A percentile compares a stretch with the other conserved stretches of the same genome.
These are phyloP conservation scores for Oxycera nigricornis DNA, from an alignment of 2,888 invertebrate genomes.

Conservation along the genomic window DNA sequence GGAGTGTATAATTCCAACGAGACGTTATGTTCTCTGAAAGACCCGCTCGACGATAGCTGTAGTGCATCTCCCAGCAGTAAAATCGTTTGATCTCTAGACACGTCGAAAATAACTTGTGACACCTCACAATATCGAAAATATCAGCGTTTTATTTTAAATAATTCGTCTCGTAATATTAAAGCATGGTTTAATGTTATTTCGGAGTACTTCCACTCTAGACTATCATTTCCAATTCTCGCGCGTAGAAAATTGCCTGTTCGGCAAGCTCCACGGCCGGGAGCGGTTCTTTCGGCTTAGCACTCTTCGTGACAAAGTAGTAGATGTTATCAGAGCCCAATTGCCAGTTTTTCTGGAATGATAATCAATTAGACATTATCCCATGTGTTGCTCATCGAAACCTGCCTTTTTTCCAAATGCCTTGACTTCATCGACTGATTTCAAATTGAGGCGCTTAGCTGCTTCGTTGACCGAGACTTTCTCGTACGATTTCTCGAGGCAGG, in stretches of 20 bases:
- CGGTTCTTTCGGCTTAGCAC: conserved; percentile 76
- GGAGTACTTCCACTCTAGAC: conserved; percentile 68
- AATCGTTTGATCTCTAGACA: not conserved
- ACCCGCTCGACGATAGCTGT: not conserved
- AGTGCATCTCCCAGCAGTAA: not conserved
- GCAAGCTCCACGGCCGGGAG: conserved; percentile 92
- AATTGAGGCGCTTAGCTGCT: conserved; percentile 87
- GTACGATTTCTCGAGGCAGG: conserved; percentile 96
- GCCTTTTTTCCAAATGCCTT: conserved; percentile 82
- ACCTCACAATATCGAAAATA: not conserved
- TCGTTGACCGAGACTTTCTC: conserved; percentile 86
- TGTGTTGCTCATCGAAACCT: conserved; percentile 48
- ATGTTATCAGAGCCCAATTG: conserved; percentile 76
- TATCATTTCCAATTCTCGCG: conserved; percentile 98
- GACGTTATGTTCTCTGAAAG: conserved; percentile 46
- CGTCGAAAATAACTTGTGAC: not conserved
- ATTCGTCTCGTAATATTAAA: not conserved
- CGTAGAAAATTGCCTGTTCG: conserved; percentile 94
- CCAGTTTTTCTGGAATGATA: conserved; percentile 78
- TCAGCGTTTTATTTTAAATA: not conserved
- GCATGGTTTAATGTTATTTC: not conserved
- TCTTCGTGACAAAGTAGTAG: conserved; percentile 81
- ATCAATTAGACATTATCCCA: conserved; percentile 30
- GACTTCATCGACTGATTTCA: conserved; percentile 78
- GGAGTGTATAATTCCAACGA: conserved; percentile 50